Base-by-base conservation (phyloP, 2,113 vertebrate species). In the Hippocampus comes region DNA sequence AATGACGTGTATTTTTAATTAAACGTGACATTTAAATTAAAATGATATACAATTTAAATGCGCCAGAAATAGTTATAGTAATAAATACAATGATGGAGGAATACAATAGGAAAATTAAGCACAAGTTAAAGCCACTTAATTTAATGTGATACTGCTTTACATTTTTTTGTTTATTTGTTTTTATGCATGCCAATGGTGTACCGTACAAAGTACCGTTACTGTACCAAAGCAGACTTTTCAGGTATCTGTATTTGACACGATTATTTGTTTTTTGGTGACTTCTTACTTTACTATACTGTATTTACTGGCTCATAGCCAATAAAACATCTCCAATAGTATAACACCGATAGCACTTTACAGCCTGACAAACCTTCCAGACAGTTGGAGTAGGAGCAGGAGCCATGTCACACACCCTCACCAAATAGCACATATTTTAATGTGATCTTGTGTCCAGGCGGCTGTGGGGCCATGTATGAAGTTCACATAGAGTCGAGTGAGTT, bases 391-490 rank as follows among this genome's bases (percentile, higher is more conserved):
- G 25, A 60, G 4, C 25, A 53, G 51, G 25, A 60, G 4, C 25
- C 14, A 61, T 20, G 14, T 17, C 23, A 15, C 14, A 48, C 64
- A 65, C 5, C n/a, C 11, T 65, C 63, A 65, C 21, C 12, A 48
- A 65, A 23, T 66, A 10, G 0, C n/a, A 9, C 42, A 48, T 66
- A 18, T 43, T 43, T 42, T 68, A 64, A 4, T 82, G 56, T 74
- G 46, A 56, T 48, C 6, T 48, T 25, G 1, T 78, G 71, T 73
- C 49, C 23, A 98, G 97, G 96, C 18, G 97, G 97, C 65, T 99
- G 97, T 23, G 96, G 96, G 0, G 95, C 96, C 3, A 98, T 99
- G 96, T 99, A 98, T 73, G 97, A 99, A 74, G 92, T 99, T 63
- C 94, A 97, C 64, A 92, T 99, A 4, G 95, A 97, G 82, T 97